phyloP scores from a whole-genome alignment of 1,140 invertebrate genomes.

The Anastrepha obliqua region DNA sequence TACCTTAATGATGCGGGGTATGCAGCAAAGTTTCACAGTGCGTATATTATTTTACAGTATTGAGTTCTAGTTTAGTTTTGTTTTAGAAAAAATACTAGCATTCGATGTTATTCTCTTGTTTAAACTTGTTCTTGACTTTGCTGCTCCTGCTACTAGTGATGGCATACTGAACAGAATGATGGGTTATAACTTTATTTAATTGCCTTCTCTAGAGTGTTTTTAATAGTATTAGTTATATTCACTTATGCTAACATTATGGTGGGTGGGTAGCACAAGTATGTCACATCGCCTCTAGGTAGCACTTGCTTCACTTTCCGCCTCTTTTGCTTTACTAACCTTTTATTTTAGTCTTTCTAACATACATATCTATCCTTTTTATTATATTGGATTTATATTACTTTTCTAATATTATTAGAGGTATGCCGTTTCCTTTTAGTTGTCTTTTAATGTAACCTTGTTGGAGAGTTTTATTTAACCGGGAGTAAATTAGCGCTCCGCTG shows the following conservation, averaged over 20 bases:
- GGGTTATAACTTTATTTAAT: not conserved
- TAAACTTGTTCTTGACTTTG: not conserved
- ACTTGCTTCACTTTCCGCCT: constrained; percentile 23
- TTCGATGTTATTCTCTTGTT: not conserved
- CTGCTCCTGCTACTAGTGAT: not conserved
- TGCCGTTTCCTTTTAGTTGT: constrained; percentile 44
- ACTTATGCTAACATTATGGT: constrained; percentile 37
- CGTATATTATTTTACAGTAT: not conserved
- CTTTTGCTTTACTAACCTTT: constrained; percentile 30
- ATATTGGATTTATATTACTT: not conserved
- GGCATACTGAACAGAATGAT: constrained; percentile 17
- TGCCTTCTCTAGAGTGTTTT: not conserved
- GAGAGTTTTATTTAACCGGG: not conserved
- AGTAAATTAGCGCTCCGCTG: constrained; percentile 1
- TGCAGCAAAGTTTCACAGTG: not conserved
- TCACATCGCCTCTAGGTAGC: constrained; percentile 5
- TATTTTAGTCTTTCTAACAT: constrained; percentile 1
- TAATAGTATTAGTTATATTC: not conserved
- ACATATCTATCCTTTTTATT: not conserved
- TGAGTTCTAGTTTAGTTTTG: not conserved
- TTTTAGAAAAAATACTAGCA: not conserved
- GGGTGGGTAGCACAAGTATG: constrained; percentile 23
- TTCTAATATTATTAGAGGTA: constrained; percentile 20
- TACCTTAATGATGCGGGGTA: not conserved
- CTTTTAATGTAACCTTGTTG: constrained; percentile 43